Base-by-base conservation (phyloP, 2,113 vertebrate genomes). In the Trichomycterus rosablanca region DNA sequence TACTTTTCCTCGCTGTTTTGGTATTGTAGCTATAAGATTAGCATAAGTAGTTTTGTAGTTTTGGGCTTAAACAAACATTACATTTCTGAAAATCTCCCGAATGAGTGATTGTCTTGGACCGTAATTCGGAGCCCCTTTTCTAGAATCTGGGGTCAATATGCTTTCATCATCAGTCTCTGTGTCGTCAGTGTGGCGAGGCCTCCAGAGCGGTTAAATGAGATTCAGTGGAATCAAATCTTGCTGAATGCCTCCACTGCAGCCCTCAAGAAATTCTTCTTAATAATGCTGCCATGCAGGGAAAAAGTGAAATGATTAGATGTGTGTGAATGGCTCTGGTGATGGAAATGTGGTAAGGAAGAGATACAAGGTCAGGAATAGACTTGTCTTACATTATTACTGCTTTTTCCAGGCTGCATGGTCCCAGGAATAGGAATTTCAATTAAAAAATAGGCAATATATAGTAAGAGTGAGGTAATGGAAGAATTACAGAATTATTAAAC, bases 241-340 rank as follows among this genome's bases (percentile, higher is more conserved):
- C 80, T 80, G 73, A 83, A 85, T 86, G 81, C 81, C 84, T 78
- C 75, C 77, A 79, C 78, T 81, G 71, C 71, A 78, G 67, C 78
- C 84, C 83, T 84, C 79, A 79, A 70, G 81, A 81, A 87, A 84
- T 84, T 83, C 85, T 81, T 82, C 83, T 88, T 85, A 83, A 85
- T 84, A 84, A 82, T 79, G 81, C 80, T 80, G 83, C 78, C 73
- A 84, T 66, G 74, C 79, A 82, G 78, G 78, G 86, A 84, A 86
- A 86, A 87, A 84, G 78, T 82, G 80, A 87, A 89, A 87, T 84
- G 81, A 87, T 85, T 84, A 85, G 84, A 84, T 82, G 82, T 84
- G 82, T 86, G 85, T 81, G 82, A 85, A 76, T 83, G 77, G 64
- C 70, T 74, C 73, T 80, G 80, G 82, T 86, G 84, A 86, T 87